Conservation (phyloP, 2,113 vertebrate species). For the Pangasianodon hypophthalmus region DNA sequence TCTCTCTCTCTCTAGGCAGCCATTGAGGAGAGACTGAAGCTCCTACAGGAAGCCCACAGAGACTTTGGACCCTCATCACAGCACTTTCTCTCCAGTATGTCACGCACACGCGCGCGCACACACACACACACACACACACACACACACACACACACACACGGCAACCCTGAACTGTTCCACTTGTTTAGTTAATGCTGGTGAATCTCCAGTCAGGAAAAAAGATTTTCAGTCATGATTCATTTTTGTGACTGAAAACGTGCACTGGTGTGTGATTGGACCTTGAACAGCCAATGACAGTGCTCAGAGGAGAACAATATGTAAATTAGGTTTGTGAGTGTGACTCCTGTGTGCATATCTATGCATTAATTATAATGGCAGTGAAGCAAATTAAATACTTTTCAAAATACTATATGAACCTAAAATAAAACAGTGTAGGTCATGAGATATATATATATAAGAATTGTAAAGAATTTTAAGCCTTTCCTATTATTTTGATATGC, state of each 20-base stretch:
- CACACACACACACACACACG: constrained; percentile 11
- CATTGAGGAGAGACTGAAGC: constrained; percentile 89
- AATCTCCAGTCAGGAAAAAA: neutral
- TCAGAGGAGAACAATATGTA: neutral
- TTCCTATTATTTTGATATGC: neutral
- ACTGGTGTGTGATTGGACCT: neutral
- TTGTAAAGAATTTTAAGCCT: no score
- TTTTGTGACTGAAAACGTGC: neutral
- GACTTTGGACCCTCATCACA: constrained; percentile 94
- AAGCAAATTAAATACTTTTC: neutral
- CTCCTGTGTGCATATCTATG: neutral
- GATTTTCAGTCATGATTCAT: neutral
- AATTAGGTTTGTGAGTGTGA: neutral
- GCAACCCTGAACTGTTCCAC: neutral
- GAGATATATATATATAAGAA: no score
- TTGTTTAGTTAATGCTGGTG: neutral
- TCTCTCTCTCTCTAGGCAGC: constrained; percentile 76
- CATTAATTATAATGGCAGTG: neutral
- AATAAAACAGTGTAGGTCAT: neutral
- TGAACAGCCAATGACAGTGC: neutral
- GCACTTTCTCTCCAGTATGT: constrained; percentile 95
- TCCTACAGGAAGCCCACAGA: constrained; percentile 89
- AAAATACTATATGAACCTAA: neutral
- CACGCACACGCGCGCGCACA: constrained; percentile 12
- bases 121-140: constrained; percentile 26